phyloP scores from a whole-genome alignment of 2,888 invertebrate species.

The Mythimna impura region DNA sequence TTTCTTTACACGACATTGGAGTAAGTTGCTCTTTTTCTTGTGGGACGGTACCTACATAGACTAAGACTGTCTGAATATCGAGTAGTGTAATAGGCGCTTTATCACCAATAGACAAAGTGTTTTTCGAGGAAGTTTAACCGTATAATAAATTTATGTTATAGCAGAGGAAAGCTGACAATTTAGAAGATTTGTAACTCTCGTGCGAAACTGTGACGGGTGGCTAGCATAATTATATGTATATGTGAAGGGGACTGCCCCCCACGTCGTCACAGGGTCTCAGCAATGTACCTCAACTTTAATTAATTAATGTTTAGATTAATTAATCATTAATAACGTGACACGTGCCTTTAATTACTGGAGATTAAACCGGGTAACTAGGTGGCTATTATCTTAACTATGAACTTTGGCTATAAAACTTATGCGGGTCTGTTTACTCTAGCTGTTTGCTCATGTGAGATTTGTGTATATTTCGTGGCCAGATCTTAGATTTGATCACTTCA shows the following conservation, averaged over 20 bases:
- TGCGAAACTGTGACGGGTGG: too few species aligned
- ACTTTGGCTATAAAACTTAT: conserved; percentile 70
- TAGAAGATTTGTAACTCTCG: too few species aligned
- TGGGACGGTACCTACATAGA: too few species aligned
- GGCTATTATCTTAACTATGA: conserved; percentile 72
- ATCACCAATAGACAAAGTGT: too few species aligned
- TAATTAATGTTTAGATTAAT: conserved; percentile 60
- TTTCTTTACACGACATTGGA: too few species aligned
- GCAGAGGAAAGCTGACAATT: too few species aligned
- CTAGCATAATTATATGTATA: not conserved
- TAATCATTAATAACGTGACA: conserved; percentile 72
- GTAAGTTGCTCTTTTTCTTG: too few species aligned
- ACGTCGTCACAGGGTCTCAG: conserved; percentile 24
- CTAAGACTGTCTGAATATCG: too few species aligned
- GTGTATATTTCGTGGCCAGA: conserved; percentile 8
- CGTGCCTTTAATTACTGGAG: conserved; percentile 78
- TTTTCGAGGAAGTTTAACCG: too few species aligned
- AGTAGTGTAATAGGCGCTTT: too few species aligned
- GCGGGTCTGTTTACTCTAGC: conserved; percentile 71
- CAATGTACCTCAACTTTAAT: conserved; percentile 27
- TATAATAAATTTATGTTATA: too few species aligned
- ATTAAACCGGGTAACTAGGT: conserved; percentile 70
- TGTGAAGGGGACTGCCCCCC: conserved; percentile 48
- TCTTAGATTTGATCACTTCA: too few species aligned
- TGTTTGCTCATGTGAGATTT: conserved; percentile 41